Base-by-base conservation (phyloP, 2,797 vertebrate species). In the Tokudaia muenninki region DNA sequence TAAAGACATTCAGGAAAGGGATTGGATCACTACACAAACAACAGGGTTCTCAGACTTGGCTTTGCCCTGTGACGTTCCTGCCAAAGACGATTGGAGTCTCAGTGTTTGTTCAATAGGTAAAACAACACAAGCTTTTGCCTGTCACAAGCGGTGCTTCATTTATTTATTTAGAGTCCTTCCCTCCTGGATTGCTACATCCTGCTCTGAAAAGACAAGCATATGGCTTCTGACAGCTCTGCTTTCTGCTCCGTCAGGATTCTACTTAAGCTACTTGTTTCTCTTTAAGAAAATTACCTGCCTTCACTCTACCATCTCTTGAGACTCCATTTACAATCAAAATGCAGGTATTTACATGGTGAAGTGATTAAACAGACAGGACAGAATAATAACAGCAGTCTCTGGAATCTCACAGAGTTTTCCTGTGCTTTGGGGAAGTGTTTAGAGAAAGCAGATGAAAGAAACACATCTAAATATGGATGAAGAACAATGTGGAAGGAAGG, bases 81-180 rank as follows among this genome's bases (percentile, higher is more conserved):
- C 96, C 98, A 98, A 98, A 95, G 55, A 90, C 97, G 97, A 91
- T 95, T 98, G 97, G 97, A 98, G 98, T 98, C 98, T 98, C 98
- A 34, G 24, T 98, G 87, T 98, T 97, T 93, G 97, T 97, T 98
- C 97, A 98, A 55, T 90, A 94, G 91, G 91, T 98, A 98, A 98
- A 98, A 98, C 65, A 87, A 88, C 86, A 92, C 98, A 91, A 91
- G 97, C 98, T 98, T 72, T 79, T 94, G 94, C 97, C 98, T 98
- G 98, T 98, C 97, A 96, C 94, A 94, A 94, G 94, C 26, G 77
- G 83, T 96, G 87, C 96, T 95, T 96, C 55, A 86, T 91, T 84
- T 96, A 97, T 94, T 98, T 98, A 95, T 94, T 92, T 91, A 94
- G 96, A 94, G 94, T 94, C 70, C 92, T 97, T 97, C 96, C 41